These are phyloP conservation scores for Pangasianodon hypophthalmus DNA, from an alignment of 2,113 vertebrate species.

Conservation along the genomic window DNA sequence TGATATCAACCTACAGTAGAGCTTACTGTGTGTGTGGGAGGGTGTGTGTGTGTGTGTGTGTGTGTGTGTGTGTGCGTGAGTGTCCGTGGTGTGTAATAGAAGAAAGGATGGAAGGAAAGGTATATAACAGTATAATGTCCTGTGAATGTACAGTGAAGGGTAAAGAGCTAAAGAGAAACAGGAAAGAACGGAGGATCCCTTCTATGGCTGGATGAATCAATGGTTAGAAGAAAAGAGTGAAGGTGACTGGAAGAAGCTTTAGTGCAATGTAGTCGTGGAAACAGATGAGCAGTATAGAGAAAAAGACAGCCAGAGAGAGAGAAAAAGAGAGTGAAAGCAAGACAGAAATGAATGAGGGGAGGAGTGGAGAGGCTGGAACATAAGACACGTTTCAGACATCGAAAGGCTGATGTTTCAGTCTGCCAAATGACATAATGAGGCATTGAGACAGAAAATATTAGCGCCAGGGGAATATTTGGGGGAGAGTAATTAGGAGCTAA, in stretches of 20 bases:
- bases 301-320: constrained; percentile 48
- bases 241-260: constrained; percentile 66
- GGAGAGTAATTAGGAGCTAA: constrained; percentile 97
- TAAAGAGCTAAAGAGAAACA: neutral
- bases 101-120: neutral
- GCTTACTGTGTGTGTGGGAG: constrained; percentile 23
- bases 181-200: neutral
- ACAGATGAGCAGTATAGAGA: constrained; percentile 65
- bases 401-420: constrained; percentile 83
- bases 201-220: neutral
- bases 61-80: neutral
- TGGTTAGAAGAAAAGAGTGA: neutral
- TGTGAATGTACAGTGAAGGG: neutral
- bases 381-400: constrained; percentile 72
- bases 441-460: constrained; percentile 95
- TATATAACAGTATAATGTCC: neutral
- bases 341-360: constrained; percentile 27
- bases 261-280: constrained; percentile 73
- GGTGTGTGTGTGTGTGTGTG: neutral
- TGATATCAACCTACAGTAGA: constrained; percentile 67
- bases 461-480: constrained; percentile 88
- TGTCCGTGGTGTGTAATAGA: neutral
- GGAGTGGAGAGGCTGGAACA: constrained; percentile 61
- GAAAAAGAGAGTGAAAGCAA: constrained; percentile 44
- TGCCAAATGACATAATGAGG: constrained; percentile 90